Evolutionary conservation across 2,888 invertebrate genomes (phyloP), one percentile per base, ranked within the genome.

Genomic region (Eudasyphora cyanicolor): DNA sequence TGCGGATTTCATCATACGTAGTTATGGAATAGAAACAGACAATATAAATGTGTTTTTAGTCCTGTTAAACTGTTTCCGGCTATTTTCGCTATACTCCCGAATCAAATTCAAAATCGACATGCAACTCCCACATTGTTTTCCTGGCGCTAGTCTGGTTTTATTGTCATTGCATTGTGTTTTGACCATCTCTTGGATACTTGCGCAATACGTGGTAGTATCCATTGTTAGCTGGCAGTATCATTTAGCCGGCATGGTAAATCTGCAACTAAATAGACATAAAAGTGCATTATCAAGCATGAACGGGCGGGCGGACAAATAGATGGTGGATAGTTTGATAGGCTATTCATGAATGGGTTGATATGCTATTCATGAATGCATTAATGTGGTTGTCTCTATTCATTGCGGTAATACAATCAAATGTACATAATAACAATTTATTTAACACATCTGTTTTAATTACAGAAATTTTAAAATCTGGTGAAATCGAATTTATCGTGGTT

Each of bases 241-340:
- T 82, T 79, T 79, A 80, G 75, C 81, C 78, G 81, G 76, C 73
- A 78, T 29, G 29, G 79, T 76, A 81, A 76, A 79, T 79, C 60
- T 62, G 76, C 67, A 71, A 80, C 45, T 12, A 32, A 69, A 21
- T 19, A 19, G 67, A 70, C 76, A 79, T 27, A 35, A 60, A 80
- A 83, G 83, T 83, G 80, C 83, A 83, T 83, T 83, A 83, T 78
- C 83, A 77, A 83, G 77, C 64, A 45, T 14, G n/a, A n/a, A n/a
- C n/a, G n/a, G n/a, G 32, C 8, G 32, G 32, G n/a, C 45, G n/a
- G n/a, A 45, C 45, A 12, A 14, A 57, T 27, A n/a, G n/a, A n/a
- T n/a, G n/a, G n/a, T n/a, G 35, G 5, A 35, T 7, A 35, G 10
- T 35, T 35, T 7, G 10, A 7, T 35, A 35, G 10, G 35, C 35